Conservation (phyloP, 1,140 invertebrate genomes). For the Phthorimaea operculella region DNA sequence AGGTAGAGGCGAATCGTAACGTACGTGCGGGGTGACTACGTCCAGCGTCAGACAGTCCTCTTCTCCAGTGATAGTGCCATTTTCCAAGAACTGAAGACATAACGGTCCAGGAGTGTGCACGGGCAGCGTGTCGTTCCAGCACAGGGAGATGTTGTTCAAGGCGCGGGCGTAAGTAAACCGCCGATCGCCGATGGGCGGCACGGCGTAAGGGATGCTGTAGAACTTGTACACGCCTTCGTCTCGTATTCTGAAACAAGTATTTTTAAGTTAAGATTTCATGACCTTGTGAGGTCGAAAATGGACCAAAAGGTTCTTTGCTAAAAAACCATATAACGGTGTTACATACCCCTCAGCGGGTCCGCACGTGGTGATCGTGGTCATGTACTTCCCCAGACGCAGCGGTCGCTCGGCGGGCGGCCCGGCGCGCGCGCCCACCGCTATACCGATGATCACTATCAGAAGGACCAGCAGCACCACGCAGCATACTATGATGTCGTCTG, state of each 20-base stretch:
- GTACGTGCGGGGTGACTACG: conserved; percentile 78
- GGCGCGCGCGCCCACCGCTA: conserved; percentile 69
- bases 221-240: conserved; percentile 84
- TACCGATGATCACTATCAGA: conserved; percentile 73
- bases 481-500: conserved; percentile 67
- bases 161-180: conserved; percentile 79
- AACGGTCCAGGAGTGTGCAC: conserved; percentile 74
- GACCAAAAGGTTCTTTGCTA: too few species aligned
- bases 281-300: too few species aligned
- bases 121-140: conserved; percentile 82
- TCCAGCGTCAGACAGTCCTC: conserved; percentile 87
- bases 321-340: too few species aligned
- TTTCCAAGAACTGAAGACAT: conserved; percentile 76
- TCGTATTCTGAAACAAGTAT: conserved; percentile 66
- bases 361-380: conserved; percentile 80
- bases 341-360: conserved; percentile 80
- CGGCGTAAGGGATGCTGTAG: conserved; percentile 86
- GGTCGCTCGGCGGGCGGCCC: conserved; percentile 47
- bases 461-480: conserved; percentile 71
- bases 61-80: conserved; percentile 73
- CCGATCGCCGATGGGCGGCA: conserved; percentile 76
- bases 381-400: conserved; percentile 71
- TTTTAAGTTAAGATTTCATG: too few species aligned
- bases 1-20: conserved; percentile 78
- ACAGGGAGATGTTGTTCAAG: conserved; percentile 74